A percentile compares a stretch with the other conserved stretches of the same genome.
Evolutionary conservation across 2,888 invertebrate genomes (phyloP).

Genomic region (Belgica antarctica): DNA sequence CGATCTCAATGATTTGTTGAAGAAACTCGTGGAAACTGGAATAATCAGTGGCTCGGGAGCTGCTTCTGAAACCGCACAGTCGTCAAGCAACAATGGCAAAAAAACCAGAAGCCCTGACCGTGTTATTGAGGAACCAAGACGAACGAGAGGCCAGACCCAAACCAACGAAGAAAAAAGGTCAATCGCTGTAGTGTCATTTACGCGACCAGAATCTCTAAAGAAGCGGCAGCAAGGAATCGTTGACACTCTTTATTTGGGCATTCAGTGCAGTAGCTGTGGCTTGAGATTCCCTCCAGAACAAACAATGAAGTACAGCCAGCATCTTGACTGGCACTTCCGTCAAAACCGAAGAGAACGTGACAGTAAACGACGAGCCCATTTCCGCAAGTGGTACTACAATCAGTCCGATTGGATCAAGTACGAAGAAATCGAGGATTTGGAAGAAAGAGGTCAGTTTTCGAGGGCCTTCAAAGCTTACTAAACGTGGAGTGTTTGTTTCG

Average conservation of each 20-base stretch:
- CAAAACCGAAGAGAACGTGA: slow-evolving; percentile 88
- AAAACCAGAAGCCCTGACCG: neutral
- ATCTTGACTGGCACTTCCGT: slow-evolving; percentile 98
- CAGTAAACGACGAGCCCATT: slow-evolving; percentile 77
- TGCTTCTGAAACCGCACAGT: slow-evolving; percentile 8
- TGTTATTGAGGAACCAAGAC: slow-evolving; percentile 14
- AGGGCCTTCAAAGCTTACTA: too few relatives aligned
- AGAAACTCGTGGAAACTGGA: slow-evolving; percentile 82
- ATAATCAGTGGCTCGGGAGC: slow-evolving; percentile 59
- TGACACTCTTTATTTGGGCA: slow-evolving; percentile 74
- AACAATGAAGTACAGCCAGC: slow-evolving; percentile 86
- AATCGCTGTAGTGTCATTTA: slow-evolving; percentile 66
- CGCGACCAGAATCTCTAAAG: slow-evolving; percentile 71
- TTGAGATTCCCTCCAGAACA: slow-evolving; percentile 88
- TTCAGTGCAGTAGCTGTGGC: slow-evolving; percentile 96
- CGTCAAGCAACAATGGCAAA: slow-evolving; percentile 32
- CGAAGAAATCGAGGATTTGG: slow-evolving; percentile 88
- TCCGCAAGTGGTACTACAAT: slow-evolving; percentile 87
- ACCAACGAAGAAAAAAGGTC: slow-evolving; percentile 47
- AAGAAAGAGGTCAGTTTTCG: slow-evolving; percentile 61
- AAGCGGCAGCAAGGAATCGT: slow-evolving; percentile 71
- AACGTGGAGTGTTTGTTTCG: too few relatives aligned
- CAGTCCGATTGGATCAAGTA: slow-evolving; percentile 90
- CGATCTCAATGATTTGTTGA: slow-evolving; percentile 80
- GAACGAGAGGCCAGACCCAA: slow-evolving; percentile 34